Base-by-base conservation (phyloP, 2,113 vertebrate species). In the Brachypodius melanocephalos region DNA sequence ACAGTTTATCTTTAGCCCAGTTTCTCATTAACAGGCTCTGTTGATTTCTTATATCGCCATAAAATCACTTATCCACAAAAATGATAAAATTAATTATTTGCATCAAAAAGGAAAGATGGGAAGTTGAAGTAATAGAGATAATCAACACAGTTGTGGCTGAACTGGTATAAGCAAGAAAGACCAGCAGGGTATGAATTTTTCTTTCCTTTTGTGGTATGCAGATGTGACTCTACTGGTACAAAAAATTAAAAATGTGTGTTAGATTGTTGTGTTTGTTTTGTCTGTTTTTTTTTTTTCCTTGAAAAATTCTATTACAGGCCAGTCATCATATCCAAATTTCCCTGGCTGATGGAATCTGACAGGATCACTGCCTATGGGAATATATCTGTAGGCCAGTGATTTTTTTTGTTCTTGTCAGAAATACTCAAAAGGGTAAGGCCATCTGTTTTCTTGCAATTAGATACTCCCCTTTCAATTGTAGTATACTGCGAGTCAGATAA, bases 371-470 rank as follows among this genome's bases (percentile, higher is more conserved):
- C 95, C 90, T 93, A 6, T 73, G 89, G 91, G 94, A 91, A 88
- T 91, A 85, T 57, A 55, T 81, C 78, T 96, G 67, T 42, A 86
- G 91, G 93, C 82, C 95, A 96, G 73, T 51, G 88, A 45, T 43
- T 54, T 86, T 91, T 93, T 57, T 92, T 68, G 34, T 74, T 97
- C 91, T 95, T 95, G 90, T 96, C 93, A 95, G 79, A 90, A 94
- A 81, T 96, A 58, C 85, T 96, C 93, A 59, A 90, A 94, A 94
- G 88, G 59, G 52, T 95, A 95, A 93, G 55, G 57, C 88, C 95
- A 97, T 96, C 95, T 97, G 96, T 82, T 96, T 95, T 94, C 85
- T 68, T 95, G 95, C 90, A 96, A 84, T 95, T 96, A 96, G 91
- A 86, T 91, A 90, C 55, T 96, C 93, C 94, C 93, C 52, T 90